Base-by-base conservation (phyloP, 2,113 vertebrate genomes). In the Petrocephalus zakoni region DNA sequence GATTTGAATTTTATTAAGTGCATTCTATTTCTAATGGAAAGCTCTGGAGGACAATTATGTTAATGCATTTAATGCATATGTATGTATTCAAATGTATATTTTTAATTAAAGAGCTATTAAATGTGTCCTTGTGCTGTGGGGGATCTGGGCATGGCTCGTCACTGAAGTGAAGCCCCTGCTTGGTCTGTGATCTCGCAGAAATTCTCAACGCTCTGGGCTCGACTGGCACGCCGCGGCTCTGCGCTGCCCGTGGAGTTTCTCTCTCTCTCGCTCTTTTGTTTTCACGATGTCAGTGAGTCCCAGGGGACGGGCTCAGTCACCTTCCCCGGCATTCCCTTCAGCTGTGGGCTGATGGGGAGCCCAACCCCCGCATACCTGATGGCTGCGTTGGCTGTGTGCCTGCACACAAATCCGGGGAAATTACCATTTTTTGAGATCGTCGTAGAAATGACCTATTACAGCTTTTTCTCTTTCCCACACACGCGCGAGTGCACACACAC, bases 41-140 rank as follows among this genome's bases (percentile, higher is more conserved):
- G 72, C 72, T 75, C 34, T 75, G 25, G 72, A 75, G 72, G 6
- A 42, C 72, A 78, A 37, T 78, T 37, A 78, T 78, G 72, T 78
- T 37, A 78, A 78, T 78, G 4, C 6, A 37, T 42, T 78, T 78
- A 37, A 42, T 34, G 17, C 34, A 78, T 78, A 42, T 78, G 72
- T 78, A 78, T 78, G 34, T 37, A 75, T 75, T 75, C 25, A 75
- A 75, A 75, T 75, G 15, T 78, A 42, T 78, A 78, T 78, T 78
- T 78, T 78, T 6, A 37, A 37, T 78, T 34, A 78, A 78, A 5
- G 34, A 78, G 34, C 72, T 42, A 42, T 19, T 78, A 42, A 78
- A 42, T 21, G 17, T 78, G 29, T 42, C 72, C 72, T 68, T 29
- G 25, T 78, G 72, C 72, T 78, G 72, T 42, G 34, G 72, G 72